Evolutionary conservation across 2,888 invertebrate genomes (phyloP).

Genomic region (Apodemia duryi): DNA sequence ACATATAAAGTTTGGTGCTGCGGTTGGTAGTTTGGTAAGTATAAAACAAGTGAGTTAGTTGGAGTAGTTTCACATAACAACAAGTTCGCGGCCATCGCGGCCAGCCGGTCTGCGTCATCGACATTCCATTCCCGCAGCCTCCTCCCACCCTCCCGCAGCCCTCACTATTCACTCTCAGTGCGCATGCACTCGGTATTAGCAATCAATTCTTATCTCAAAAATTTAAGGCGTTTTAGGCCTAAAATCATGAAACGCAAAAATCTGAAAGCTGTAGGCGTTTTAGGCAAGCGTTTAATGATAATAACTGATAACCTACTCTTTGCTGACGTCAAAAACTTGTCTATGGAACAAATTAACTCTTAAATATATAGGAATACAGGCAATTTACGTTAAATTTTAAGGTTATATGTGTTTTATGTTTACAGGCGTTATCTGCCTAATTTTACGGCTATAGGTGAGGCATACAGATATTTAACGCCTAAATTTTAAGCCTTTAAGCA

Average conservation of each 20-base stretch:
- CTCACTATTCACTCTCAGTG: conserved; percentile 51
- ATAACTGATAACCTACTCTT: too few relatives aligned
- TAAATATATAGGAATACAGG: background rate
- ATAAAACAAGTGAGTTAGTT: conserved; percentile 37
- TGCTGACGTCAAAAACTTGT: too few relatives aligned
- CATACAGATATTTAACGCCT: background rate
- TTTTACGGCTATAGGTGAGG: too few relatives aligned
- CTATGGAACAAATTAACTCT: too few relatives aligned
- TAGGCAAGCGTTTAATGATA: background rate
- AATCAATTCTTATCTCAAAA: conserved; percentile 42
- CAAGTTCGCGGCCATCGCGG: conserved; percentile 62
- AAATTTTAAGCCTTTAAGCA: background rate
- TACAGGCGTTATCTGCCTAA: background rate
- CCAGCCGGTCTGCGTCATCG: conserved; percentile 69
- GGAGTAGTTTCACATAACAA: conserved; percentile 71
- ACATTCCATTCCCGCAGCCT: conserved; percentile 67
- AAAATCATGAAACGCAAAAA: background rate
- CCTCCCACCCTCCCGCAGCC: conserved; percentile 38
- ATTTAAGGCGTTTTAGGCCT: conserved; percentile 9
- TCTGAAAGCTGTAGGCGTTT: background rate
- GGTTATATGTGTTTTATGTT: background rate
- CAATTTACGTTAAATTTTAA: background rate
- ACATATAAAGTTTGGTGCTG: background rate
- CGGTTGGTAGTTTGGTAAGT: conserved; percentile 5
- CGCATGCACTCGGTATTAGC: conserved; percentile 57